Evolutionary conservation across 1,140 invertebrate species (phyloP), one percentile per base, ranked within the genome.

Genomic region (Leptinotarsa defecta): DNA sequence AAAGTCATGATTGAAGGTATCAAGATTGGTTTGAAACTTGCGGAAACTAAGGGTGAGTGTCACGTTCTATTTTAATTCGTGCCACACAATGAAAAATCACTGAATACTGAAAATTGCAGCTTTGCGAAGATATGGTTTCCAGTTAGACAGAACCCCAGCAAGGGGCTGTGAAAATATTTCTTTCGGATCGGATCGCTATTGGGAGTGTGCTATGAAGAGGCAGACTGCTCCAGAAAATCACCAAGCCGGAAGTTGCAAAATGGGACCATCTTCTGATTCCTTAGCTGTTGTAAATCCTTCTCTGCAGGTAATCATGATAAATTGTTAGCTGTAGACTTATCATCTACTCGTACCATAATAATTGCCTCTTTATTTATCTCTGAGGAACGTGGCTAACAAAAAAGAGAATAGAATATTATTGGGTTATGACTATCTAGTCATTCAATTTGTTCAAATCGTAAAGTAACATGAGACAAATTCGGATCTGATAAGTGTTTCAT

Each of bases 181-280:
- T 64, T 94, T 94, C 73, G 93, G 92, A 0, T 92, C 90, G 74
- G 94, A 95, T 82, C 89, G 89, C 0, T 95, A 95, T 83, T 94
- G 94, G 92, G 91, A 93, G 83, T 96, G 94, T 79, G 92, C 94
- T 0, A 89, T 93, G 1, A 88, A 91, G 68, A 88, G 90, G 79
- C 90, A 92, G 64, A 95, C 94, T 0, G 92, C 91, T 0, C 92
- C 93, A 1, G 93, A 96, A 84, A 95, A 95, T 82, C 94, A 96
- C 85, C 94, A 95, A 85, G 94, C 92, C 0, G 94, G 94, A 1
- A 93, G 91, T 19, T 94, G 93, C 83, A 92, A 90, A 84, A 95
- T 96, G 94, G 94, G 94, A 0, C 89, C 91, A 0, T 76, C 86
- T 0, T 87, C 87, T 1, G 93, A 95, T 84, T 88, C 88, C 0